Evolutionary conservation across 2,797 vertebrate genomes (phyloP), one percentile per base, ranked within the genome.

Genomic region (Tarsius wallacei): DNA sequence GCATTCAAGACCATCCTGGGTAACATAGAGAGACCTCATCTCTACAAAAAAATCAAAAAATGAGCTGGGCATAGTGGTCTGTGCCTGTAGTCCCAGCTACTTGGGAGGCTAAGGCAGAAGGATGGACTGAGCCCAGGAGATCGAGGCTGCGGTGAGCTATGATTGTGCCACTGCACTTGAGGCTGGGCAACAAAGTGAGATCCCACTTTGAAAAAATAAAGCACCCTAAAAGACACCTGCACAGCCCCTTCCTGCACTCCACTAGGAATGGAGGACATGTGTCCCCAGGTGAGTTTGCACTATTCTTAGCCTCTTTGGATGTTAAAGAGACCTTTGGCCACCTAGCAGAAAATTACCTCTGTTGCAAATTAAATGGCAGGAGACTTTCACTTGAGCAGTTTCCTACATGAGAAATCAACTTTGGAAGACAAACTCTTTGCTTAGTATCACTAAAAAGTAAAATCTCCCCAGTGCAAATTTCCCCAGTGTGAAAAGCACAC

Each of bases 281-380:
- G 2, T 70, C 47, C 1, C 0, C 0, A 19, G 17, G 47, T 1
- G 1, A 47, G 4, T 7, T 26, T 51, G n/a, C 24, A 33, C 31
- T 42, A 33, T 1, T 0, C 7, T 16, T 61, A 7, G 1, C 57
- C 63, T 83, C 63, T 51, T 28, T 81, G 2, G 66, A 66, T 42
- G 55, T 77, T 80, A 81, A 88, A 91, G n/a, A 84, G 26, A 31
- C 31, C 74, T 68, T 89, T 33, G 16, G 70, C 14, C 2, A 68
- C 21, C 17, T 53, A 94, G 47, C 63, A 96, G 47, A 94, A 96
- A 96, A 88, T 87, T 33, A 68, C 78, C 47, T 73, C 36, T 93
- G 47, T 83, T 63, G 13, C 49, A 55, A 85, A 49, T 87, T 89
- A 87, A 91, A 76, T 31, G 66, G 36, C 63, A 93, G 36, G 74